Evolutionary conservation across 2,113 vertebrate genomes (phyloP).

Genomic region (Colinus virginianus): DNA sequence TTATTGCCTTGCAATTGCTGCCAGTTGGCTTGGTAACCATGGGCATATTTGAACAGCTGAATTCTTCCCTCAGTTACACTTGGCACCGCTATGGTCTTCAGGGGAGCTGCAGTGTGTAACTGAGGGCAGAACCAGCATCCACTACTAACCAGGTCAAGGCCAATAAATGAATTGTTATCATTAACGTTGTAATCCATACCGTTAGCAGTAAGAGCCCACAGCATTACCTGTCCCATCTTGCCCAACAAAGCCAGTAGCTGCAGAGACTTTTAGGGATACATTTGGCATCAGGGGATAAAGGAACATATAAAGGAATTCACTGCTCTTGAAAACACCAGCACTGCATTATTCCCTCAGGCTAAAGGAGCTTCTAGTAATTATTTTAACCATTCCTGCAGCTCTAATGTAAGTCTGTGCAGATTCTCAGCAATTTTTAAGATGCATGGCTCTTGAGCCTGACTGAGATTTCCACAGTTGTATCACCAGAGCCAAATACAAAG

Average conservation of each 20-base stretch:
- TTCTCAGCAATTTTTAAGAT: neutral
- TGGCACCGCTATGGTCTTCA: slow-evolving; percentile 9
- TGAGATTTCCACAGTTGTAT: neutral
- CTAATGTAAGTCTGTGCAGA: neutral
- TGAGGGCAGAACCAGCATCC: neutral
- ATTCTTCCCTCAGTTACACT: slow-evolving; percentile 67
- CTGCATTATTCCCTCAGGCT: neutral
- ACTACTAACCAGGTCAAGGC: slow-evolving; percentile 29
- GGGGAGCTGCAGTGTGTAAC: slow-evolving; percentile 39
- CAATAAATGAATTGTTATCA: neutral
- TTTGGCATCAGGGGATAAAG: neutral
- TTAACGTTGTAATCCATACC: neutral
- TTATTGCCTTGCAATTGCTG: slow-evolving; percentile 52
- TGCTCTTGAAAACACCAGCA: neutral
- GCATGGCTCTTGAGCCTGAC: neutral
- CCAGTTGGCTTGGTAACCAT: slow-evolving; percentile 56
- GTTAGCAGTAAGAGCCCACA: neutral
- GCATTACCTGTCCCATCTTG: neutral
- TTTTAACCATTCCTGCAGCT: neutral
- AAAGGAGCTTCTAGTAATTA: neutral
- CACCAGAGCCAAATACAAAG: neutral
- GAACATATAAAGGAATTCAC: neutral
- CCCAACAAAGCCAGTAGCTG: neutral
- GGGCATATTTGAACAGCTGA: slow-evolving; percentile 55
- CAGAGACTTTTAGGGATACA: neutral